A percentile compares a stretch with the other conserved stretches of the same genome.
These are phyloP conservation scores for Erythrolamprus reginae DNA, from an alignment of 2,113 vertebrate species.

Conservation along the genomic window DNA sequence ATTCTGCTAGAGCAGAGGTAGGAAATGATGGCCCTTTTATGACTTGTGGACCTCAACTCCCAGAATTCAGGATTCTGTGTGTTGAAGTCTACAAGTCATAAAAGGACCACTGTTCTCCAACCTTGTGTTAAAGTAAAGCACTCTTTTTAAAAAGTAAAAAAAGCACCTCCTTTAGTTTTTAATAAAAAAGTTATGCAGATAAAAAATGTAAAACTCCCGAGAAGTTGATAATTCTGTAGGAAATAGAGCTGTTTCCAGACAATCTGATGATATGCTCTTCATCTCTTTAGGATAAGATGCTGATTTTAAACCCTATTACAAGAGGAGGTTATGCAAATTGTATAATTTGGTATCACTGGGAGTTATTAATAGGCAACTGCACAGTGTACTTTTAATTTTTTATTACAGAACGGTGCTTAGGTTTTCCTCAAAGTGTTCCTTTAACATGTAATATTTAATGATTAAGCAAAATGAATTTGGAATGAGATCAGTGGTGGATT, in stretches of 20 bases:
- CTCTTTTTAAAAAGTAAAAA: not conserved
- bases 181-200: not conserved
- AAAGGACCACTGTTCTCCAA: not conserved
- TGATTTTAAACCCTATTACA: slow-evolving; percentile 9
- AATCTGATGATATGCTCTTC: slow-evolving; percentile 9
- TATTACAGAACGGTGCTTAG: not conserved
- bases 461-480: slow-evolving; percentile 19
- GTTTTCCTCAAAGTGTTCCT: not conserved
- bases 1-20: not conserved
- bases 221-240: not conserved
- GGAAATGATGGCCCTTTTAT: not conserved
- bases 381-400: not conserved
- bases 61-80: not conserved
- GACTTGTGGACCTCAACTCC: not conserved
- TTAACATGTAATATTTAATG: slow-evolving; percentile 17
- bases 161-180: not conserved
- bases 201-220: not conserved
- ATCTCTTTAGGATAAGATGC: not conserved
- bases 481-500: not conserved
- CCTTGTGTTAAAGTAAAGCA: not conserved
- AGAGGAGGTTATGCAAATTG: not conserved
- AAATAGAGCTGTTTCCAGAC: not conserved
- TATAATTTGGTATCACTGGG: slow-evolving; percentile 3
- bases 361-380: slow-evolving; percentile 23
- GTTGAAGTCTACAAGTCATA: not conserved